phyloP scores from a whole-genome alignment of 2,888 invertebrate genomes.

The Amphimallon solstitiale region DNA sequence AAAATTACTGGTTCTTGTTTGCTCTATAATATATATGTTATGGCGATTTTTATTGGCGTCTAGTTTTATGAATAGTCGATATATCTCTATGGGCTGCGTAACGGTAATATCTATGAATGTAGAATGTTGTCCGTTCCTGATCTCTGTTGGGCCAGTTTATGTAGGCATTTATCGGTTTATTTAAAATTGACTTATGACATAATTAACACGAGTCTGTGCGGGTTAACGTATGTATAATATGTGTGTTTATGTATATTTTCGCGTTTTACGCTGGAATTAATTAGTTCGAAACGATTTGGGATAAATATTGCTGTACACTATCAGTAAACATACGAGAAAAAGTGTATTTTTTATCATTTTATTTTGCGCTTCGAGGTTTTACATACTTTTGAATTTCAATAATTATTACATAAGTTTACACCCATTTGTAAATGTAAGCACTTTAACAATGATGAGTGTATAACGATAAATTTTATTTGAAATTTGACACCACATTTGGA shows the following conservation, averaged over 20 bases:
- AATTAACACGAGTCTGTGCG: slow-evolving; percentile 8
- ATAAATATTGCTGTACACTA: slow-evolving; percentile 11
- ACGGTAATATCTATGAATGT: neutral
- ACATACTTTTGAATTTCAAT: too few species aligned
- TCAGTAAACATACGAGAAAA: too few species aligned
- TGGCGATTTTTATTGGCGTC: slow-evolving; percentile 28
- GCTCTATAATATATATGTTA: slow-evolving; percentile 27
- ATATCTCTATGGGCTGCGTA: slow-evolving; percentile 1
- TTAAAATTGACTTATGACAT: slow-evolving; percentile 36
- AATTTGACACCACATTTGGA: too few species aligned
- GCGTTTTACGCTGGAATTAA: slow-evolving; percentile 12
- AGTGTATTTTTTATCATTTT: too few species aligned
- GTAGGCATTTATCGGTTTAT: slow-evolving; percentile 34
- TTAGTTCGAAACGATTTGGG: slow-evolving; percentile 5
- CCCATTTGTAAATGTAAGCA: too few species aligned
- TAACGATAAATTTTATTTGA: too few species aligned
- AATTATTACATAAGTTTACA: too few species aligned
- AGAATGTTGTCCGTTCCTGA: slow-evolving; percentile 6
- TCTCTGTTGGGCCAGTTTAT: slow-evolving; percentile 26
- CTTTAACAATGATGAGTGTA: too few species aligned
- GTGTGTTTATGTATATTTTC: neutral
- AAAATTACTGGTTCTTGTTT: slow-evolving; percentile 24
- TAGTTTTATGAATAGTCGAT: slow-evolving; percentile 23
- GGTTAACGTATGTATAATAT: too few species aligned
- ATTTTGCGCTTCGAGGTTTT: too few species aligned